Evolutionary conservation across 1,140 invertebrate species (phyloP), one percentile per base, ranked within the genome.

Genomic region (Achatina immaculata): DNA sequence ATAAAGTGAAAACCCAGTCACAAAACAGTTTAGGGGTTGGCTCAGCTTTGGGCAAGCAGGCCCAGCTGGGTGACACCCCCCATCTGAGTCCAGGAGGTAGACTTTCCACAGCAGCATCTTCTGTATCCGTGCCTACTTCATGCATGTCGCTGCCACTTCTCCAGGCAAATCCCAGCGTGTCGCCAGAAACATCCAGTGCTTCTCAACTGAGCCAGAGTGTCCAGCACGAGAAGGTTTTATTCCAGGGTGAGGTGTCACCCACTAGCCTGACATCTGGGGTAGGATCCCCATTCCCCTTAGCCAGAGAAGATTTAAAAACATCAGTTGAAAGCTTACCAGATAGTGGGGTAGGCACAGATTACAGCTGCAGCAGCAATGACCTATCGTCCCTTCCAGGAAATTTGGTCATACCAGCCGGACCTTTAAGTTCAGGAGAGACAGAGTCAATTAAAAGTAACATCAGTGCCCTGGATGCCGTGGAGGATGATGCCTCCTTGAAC

Each of bases 341-440:
- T 38, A 71, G 68, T 71, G 68, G 68, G 24, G 38, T 71, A 6
- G 68, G 68, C 36, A 45, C 38, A 24, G 68, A 71, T 71, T 40
- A 42, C 68, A 71, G 58, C 68, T 71, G 38, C 36, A 40, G 38
- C 21, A 9, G 38, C 68, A 40, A 40, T 31, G 68, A 40, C 38
- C 36, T 42, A 19, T 7, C 38, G 11, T 45, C 68, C 24, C 9
- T 71, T 21, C 68, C 68, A 24, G 68, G 68, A 45, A 45, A 45
- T 21, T 9, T 45, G 42, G 68, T 9, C 9, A 71, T 28, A 45
- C 19, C 21, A 6, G 38, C 2, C 38, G 2, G n/a, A 21, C 58
- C 28, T 9, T 55, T n/a, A 16, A 42, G 21, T 71, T 14, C 38
- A 2, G 38, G 38, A 38, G 38, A 71, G 6, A 71, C 9, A 24